Evolutionary conservation across 2,888 invertebrate species (phyloP), one percentile per base, ranked within the genome.

Genomic region (Cylloceria caligata): DNA sequence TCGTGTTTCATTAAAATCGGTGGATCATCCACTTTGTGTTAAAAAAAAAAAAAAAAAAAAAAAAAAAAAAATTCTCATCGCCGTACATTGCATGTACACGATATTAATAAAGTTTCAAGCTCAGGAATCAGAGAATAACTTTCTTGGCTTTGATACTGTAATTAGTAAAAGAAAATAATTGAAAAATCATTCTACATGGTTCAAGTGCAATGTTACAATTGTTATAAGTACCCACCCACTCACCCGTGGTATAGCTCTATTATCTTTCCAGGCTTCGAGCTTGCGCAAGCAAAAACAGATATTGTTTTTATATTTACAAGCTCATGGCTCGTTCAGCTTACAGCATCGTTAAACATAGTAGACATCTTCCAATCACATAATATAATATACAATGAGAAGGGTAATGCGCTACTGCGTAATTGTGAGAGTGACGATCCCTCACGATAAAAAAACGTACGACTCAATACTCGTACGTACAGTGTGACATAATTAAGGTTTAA

Each of bases 231-330:
- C 86, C 88, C 87, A 87, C 87, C 88, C 87, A 89, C 89, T 89
- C 89, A 90, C 89, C 89, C 86, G 86, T 88, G 86, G 85, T 87
- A 88, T 85, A 86, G 89, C 82, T 87, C 86, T 87, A 87, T 86
- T 87, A 87, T 79, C 81, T 88, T 88, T 88, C 88, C 87, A 83
- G 88, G 88, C 85, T 89, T 89, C 84, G 87, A 87, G 88, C 89
- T 90, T 89, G 89, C n/a, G n/a, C 77, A 90, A 89, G 83, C 86
- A 88, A 83, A 88, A 83, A 89, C 76, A 88, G 78, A 71, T 34
- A 80, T 79, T 19, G 68, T 62, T 81, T 79, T 42, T 65, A 69
- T 42, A 45, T 67, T 67, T 62, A 27, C 6, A 39, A 13, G 39
- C n/a, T 45, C n/a, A 27, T n/a, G 13, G 30, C 9, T 71, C 19